Base-by-base conservation (phyloP, 2,888 invertebrate species). In the Sminthurinus aureus region DNA sequence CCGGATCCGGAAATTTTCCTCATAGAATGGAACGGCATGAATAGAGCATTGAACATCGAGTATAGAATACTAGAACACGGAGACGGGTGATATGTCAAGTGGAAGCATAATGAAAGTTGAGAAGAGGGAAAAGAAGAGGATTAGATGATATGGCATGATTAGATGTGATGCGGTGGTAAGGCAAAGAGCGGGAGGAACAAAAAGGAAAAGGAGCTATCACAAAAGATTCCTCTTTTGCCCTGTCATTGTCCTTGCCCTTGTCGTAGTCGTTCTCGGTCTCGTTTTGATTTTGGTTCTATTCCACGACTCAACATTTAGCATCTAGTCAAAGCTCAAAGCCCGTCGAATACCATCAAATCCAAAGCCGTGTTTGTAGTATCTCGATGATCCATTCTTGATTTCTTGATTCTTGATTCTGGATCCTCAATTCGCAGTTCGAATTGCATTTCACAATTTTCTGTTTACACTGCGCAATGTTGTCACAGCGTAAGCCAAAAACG, bases 81-180 rank as follows among this genome's bases (percentile, higher is more conserved):
- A 58, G 77, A 52, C 22, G 20, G 77, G 64, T 77, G 58, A 77
- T 77, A 77, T 58, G 77, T 77, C 77, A 77, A 77, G 22, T 77
- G 26, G 58, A 77, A 77, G 77, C 0, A 50, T 77, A 77, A 77
- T 77, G 77, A 77, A 77, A 77, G 64, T 24, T 20, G 22, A 77
- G 77, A n/a, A 58, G 22, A 77, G 22, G 77, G 77, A 38, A 38
- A 38, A 38, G 38, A 38, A 38, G 38, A 38, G 38, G 38, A 38
- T 38, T 38, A 38, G 38, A 64, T 64, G n/a, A 64, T 64, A 69
- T n/a, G 22, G 20, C n/a, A 20, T 20, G 22, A 22, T 69, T 20
- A 20, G 67, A 20, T 11, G 1, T 2, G 11, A 69, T 22, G n/a
- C n/a, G 58, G 58, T 69, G 58, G 58, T 15, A 15, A 15, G n/a